phyloP scores from a whole-genome alignment of 2,797 vertebrate species.

The Spondyliosoma cantharus region DNA sequence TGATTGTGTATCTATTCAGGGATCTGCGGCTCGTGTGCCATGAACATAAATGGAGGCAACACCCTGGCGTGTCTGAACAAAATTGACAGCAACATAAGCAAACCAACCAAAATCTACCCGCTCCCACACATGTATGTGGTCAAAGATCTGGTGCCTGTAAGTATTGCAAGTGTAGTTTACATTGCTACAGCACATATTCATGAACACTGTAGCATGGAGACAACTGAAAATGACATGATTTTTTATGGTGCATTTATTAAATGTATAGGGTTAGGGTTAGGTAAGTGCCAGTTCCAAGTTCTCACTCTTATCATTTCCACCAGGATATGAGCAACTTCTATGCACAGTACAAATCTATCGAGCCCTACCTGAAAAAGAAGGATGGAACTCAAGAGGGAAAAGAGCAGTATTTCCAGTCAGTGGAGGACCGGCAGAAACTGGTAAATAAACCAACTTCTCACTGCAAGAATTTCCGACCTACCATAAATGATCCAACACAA shows the following conservation, averaged over 20 bases:
- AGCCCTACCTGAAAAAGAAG: constrained; percentile 96
- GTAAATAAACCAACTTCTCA: constrained; percentile 67
- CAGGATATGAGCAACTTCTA: constrained; percentile 98
- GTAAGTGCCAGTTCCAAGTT: constrained; percentile 82
- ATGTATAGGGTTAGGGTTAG: too few species aligned
- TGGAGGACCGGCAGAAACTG: constrained; percentile 94
- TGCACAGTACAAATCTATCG: constrained; percentile 95
- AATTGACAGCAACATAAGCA: constrained; percentile 89
- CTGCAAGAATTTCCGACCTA: neutral
- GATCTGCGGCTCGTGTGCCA: constrained; percentile 96
- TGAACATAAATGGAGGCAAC: constrained; percentile 97
- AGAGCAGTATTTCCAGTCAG: constrained; percentile 91
- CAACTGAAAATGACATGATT: neutral
- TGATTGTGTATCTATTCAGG: constrained; percentile 77
- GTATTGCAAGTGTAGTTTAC: constrained; percentile 59
- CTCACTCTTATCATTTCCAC: neutral
- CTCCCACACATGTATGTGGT: constrained; percentile 99
- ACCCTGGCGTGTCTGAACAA: constrained; percentile 92
- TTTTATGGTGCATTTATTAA: neutral
- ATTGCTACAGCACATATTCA: neutral
- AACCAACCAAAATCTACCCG: constrained; percentile 93
- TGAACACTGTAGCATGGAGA: neutral
- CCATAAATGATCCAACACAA: constrained; percentile 21
- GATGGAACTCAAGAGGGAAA: constrained; percentile 90
- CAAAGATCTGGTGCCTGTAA: constrained; percentile 97